Evolutionary conservation across 2,113 vertebrate species (phyloP), one percentile per base, ranked within the genome.

Genomic region (Girardinichthys multiradiatus): DNA sequence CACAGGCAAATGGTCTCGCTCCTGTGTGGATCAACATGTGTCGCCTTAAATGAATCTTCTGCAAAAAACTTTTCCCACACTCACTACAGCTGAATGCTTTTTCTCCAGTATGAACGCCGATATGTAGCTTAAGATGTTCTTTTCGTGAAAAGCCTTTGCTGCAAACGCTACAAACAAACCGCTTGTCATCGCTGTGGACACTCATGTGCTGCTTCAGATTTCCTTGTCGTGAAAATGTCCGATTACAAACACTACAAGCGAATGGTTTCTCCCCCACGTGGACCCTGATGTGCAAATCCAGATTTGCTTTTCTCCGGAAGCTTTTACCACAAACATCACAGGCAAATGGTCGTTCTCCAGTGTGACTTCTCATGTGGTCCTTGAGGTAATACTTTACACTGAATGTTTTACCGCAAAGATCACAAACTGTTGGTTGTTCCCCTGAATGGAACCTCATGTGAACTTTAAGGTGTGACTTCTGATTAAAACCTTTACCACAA

Each of bases 211-310:
- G 57, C 4, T 57, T 57, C 10, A 58, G 33, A 26, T 57, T 57
- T 8, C n/a, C 31, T 11, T 27, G 57, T 8, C n/a, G 31, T 24
- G 31, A 26, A 19, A 57, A 69, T 17, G 10, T 26, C 27, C 58
- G 58, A 10, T 35, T 33, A 8, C 67, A 69, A 2, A 58, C 54
- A 11, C 31, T 10, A 24, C 67, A 69, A 3, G 19, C 51, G 15
- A 69, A 69, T 4, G 67, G 67, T 17, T 58, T 69, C 26, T 69
- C 67, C 5, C 54, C 67, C 1, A 30, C 37, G 67, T 69, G 67
- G 14, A 28, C 8, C 2, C 31, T 37, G 0, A 37, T 17, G 54
- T 69, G 67, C 3, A 11, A 10, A 15, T 69, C 33, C 13, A 69
- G 67, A 21, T 33, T 58, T 5, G 28, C 13, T 33, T 37, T 30